A percentile compares a stretch with the other conserved stretches of the same genome.
Evolutionary conservation across 1,140 invertebrate genomes (phyloP).

Genomic region (Conus ventricosus): DNA sequence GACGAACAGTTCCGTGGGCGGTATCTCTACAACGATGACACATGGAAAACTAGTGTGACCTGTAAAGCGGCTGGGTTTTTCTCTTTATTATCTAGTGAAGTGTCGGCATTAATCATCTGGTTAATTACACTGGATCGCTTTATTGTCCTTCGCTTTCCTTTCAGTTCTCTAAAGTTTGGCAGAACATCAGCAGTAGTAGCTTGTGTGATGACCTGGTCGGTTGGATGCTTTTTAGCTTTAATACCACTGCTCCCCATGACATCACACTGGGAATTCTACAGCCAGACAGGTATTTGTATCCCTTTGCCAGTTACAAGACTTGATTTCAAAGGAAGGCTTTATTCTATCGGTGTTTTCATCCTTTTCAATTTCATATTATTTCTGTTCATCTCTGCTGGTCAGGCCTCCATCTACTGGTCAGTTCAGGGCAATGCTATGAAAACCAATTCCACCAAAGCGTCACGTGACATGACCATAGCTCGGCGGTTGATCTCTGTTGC

Average conservation of each 20-base stretch:
- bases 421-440: conserved; percentile 27
- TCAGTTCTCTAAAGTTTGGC: background rate
- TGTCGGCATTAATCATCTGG: conserved; percentile 57
- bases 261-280: conserved; percentile 48
- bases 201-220: conserved; percentile 29
- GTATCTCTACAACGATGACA: conserved; percentile 52
- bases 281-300: conserved; percentile 48
- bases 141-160: conserved; percentile 31
- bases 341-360: conserved; percentile 50
- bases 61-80: conserved; percentile 61
- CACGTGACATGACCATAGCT: conserved; percentile 32
- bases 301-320: conserved; percentile 47
- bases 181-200: conserved; percentile 10
- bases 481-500: conserved; percentile 40
- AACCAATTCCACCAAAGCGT: conserved; percentile 24
- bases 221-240: conserved; percentile 36
- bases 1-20: conserved; percentile 51
- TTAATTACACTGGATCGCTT: conserved; percentile 54
- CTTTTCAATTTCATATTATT: conserved; percentile 49
- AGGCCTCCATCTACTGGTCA: conserved; percentile 37
- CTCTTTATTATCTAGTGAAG: conserved; percentile 56
- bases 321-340: conserved; percentile 42
- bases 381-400: conserved; percentile 46
- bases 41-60: conserved; percentile 49
- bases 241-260: conserved; percentile 34